Evolutionary conservation across 2,797 vertebrate genomes (phyloP).

Genomic region (Ptychobarbus kaznakovi): DNA sequence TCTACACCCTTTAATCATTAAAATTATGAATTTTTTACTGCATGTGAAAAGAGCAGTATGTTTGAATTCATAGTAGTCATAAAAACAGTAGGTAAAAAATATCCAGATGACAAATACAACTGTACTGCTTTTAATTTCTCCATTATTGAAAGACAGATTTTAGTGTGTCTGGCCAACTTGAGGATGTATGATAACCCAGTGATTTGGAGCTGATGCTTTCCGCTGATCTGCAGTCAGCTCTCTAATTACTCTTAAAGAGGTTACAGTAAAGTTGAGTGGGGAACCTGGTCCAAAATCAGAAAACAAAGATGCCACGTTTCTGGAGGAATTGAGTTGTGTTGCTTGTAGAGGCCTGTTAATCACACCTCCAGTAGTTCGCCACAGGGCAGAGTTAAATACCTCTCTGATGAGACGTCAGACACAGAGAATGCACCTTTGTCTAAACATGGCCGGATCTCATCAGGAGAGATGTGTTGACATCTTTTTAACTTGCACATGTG

Average conservation of each 20-base stretch:
- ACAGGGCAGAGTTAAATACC: conserved; percentile 52
- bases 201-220: neutral
- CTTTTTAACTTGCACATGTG: conserved; percentile 28
- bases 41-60: neutral
- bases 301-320: neutral
- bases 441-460: conserved; percentile 46
- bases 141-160: neutral
- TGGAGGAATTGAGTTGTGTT: neutral
- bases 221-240: conserved; percentile 1
- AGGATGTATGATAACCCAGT: neutral
- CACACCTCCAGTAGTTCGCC: conserved; percentile 18
- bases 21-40: neutral
- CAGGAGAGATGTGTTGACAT: conserved; percentile 49
- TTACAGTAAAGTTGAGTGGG: conserved; percentile 5
- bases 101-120: neutral
- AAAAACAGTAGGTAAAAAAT: neutral
- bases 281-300: conserved; percentile 16
- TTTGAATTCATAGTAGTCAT: neutral
- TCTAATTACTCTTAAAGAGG: neutral
- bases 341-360: conserved; percentile 54
- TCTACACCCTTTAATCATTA: neutral
- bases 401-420: conserved; percentile 47
- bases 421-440: conserved; percentile 57
- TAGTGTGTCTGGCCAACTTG: neutral
- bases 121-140: neutral